These are phyloP conservation scores for Oscheius myriophilus DNA, from an alignment of 2,888 invertebrate genomes.

Conservation along the genomic window DNA sequence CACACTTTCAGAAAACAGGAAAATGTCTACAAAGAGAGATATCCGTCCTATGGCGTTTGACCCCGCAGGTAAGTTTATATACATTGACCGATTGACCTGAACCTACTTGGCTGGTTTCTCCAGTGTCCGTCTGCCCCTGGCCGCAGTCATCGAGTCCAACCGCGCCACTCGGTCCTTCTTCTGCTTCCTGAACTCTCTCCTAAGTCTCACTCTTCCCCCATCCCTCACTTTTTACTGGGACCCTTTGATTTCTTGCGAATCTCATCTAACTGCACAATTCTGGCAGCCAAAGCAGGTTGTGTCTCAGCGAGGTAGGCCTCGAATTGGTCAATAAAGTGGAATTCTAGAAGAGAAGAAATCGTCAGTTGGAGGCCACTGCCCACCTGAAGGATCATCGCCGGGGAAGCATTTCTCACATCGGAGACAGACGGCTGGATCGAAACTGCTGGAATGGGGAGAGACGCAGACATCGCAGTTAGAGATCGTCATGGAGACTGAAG, in stretches of 20 bases:
- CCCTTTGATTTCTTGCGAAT: no score
- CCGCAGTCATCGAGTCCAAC: constrained; percentile 36
- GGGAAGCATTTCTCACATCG: not conserved
- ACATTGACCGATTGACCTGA: no score
- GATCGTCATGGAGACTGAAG: not conserved
- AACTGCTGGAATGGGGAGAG: not conserved
- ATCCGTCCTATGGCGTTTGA: no score
- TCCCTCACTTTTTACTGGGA: constrained; percentile 36
- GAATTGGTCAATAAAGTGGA: constrained; percentile 28
- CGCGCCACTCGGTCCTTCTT: constrained; percentile 34
- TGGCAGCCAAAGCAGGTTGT: constrained; percentile 31
- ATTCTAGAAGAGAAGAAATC: not conserved
- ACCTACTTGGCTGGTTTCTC: constrained; percentile 22
- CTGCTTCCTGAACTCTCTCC: constrained; percentile 35
- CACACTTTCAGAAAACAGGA: no score
- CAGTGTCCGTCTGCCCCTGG: constrained; percentile 3
- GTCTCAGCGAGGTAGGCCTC: constrained; percentile 32
- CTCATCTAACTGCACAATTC: constrained; percentile 21
- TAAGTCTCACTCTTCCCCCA: not conserved
- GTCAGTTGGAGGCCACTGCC: not conserved
- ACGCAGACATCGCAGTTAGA: not conserved
- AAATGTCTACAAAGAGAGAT: no score
- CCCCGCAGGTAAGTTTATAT: no score
- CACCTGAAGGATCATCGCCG: not conserved
- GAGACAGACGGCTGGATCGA: constrained; percentile 7